Base-by-base conservation (phyloP, 2,113 vertebrate species). In the Rhombomys opimus region DNA sequence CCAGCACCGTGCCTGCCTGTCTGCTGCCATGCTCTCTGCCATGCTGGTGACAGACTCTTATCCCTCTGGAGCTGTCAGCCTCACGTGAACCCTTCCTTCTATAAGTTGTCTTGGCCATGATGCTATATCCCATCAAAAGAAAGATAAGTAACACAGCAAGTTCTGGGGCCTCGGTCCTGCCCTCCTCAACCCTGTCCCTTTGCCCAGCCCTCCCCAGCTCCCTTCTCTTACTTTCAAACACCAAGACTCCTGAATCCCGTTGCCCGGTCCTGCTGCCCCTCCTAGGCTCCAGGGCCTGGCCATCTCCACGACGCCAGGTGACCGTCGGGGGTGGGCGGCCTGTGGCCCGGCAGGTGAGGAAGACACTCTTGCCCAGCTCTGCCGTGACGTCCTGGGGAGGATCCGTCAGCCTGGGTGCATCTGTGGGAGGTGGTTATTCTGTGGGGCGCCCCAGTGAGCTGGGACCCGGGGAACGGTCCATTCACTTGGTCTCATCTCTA, bases 181-280 rank as follows among this genome's bases (percentile, higher is more conserved):
- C n/a, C 61, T 25, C 41, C 0, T n/a, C 30, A 20, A 8, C 65
- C 30, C 70, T 72, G 63, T 23, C 77, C 10, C 50, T n/a, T 4
- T 27, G 9, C 14, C 72, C 35, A 17, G 9, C 52, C 27, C 2
- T 1, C 7, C 41, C 32, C 14, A 7, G 46, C 11, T 35, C 87
- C 52, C 2, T 2, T 32, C 63, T 98, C 99, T 99, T 99, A 99
- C 99, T 99, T 92, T 99, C 96, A 23, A 99, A 99, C 96, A 99
- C 97, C 89, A 99, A 98, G 94, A 98, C 97, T 9, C 99, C 99
- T 0, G 98, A 96, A 35, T 98, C 98, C 10, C 98, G 96, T 78
- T 98, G 98, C 88, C 97, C 87, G 67, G 98, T 96, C 95, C 92
- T 94, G 22, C 97, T 82, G 3, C 7, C 87, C 12, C 4, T 77